phyloP scores from a whole-genome alignment of 2,113 vertebrate genomes.

The Sapajus apella region DNA sequence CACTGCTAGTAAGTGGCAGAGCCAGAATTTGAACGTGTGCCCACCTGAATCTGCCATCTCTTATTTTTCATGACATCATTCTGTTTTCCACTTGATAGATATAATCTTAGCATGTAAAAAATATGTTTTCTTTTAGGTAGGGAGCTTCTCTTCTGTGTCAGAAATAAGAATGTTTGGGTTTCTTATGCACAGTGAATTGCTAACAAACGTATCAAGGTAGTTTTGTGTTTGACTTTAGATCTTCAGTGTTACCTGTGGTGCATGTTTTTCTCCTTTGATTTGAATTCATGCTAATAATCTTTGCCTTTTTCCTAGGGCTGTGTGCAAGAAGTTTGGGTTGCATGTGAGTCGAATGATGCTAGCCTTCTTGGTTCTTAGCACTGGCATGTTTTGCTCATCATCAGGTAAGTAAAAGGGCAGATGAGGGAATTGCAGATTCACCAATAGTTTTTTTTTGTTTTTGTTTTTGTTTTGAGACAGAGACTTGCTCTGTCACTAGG shows the following conservation, averaged over 20 bases:
- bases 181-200: neutral
- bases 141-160: neutral
- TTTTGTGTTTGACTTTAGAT: neutral
- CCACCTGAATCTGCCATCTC: neutral
- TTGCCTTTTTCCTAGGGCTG: constrained; percentile 88
- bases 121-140: neutral
- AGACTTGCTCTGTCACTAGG: too few relatives aligned
- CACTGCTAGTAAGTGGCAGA: neutral
- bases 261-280: constrained; percentile 34
- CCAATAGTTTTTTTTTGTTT: neutral
- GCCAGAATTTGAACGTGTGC: neutral
- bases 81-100: neutral
- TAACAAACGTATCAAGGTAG: neutral
- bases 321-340: constrained; percentile 98
- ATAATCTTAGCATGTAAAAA: neutral
- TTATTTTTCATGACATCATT: neutral
- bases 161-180: neutral
- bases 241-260: neutral
- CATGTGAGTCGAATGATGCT: constrained; percentile 97
- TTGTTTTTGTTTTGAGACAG: too few relatives aligned
- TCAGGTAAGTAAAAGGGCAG: constrained; percentile 87
- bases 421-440: neutral
- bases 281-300: constrained; percentile 23
- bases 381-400: constrained; percentile 97
- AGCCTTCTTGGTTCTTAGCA: constrained; percentile 96